Percentiles rank a stretch among this genome's conserved stretches.
Evolutionary conservation across 2,888 invertebrate genomes (phyloP).

Genomic region (Spodoptera littoralis): DNA sequence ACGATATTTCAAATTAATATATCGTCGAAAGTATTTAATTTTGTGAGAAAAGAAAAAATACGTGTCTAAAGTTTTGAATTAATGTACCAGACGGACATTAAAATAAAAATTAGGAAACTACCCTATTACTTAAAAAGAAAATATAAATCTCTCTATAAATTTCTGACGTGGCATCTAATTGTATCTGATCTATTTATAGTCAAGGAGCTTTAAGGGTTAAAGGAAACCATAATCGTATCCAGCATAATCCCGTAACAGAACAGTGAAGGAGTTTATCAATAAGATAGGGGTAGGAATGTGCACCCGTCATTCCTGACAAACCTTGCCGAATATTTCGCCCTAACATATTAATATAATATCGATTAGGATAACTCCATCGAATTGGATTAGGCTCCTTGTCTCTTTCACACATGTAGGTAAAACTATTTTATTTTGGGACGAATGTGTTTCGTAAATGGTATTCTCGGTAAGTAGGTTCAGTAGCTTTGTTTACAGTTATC

Average conservation of each 20-base stretch:
- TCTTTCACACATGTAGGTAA: constrained; percentile 29
- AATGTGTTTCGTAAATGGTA: constrained; percentile 27
- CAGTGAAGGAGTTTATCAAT: constrained; percentile 29
- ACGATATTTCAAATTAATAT: no score
- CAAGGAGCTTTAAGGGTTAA: constrained; percentile 17
- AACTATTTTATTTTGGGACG: constrained; percentile 15
- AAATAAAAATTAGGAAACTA: no score
- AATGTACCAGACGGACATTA: no score
- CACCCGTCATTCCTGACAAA: constrained; percentile 54
- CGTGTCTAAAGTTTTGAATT: no score
- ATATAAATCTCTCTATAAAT: no score
- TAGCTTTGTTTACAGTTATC: no score
- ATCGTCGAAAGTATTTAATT: no score
- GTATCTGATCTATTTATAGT: constrained; percentile 1
- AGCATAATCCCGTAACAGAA: constrained; percentile 35
- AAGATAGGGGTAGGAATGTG: constrained; percentile 56
- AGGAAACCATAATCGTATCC: constrained; percentile 10
- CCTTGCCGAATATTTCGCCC: constrained; percentile 49
- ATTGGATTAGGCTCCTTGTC: constrained; percentile 45
- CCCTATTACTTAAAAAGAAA: no score
- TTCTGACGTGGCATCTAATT: no score
- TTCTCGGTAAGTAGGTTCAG: neutral
- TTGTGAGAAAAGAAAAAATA: no score
- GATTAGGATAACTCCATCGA: constrained; percentile 53
- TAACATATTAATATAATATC: constrained; percentile 60